Percentiles rank a stretch among this genome's conserved stretches.
Evolutionary conservation across 2,888 invertebrate genomes (phyloP).

Genomic region (Thalpophila matura): DNA sequence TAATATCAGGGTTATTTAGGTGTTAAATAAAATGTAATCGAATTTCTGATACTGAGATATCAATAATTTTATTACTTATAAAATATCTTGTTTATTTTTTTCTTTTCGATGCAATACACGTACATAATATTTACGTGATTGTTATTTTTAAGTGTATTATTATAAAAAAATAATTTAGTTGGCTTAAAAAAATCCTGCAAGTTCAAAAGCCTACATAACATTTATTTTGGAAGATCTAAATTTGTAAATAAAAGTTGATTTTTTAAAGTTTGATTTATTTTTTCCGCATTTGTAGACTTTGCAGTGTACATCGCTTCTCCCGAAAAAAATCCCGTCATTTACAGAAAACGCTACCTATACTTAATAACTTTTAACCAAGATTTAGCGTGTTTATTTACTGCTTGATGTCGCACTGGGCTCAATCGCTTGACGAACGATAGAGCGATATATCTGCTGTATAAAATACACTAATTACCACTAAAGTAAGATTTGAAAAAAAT

Average conservation of each 20-base stretch:
- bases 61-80: neutral
- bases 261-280: neutral
- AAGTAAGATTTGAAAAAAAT: too few relatives aligned
- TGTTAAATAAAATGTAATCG: neutral
- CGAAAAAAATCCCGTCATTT: too few relatives aligned
- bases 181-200: neutral
- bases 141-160: neutral
- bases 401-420: too few relatives aligned
- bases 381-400: too few relatives aligned
- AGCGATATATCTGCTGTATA: too few relatives aligned
- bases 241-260: constrained; percentile 52
- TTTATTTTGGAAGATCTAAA: constrained; percentile 9
- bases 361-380: too few relatives aligned
- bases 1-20: neutral
- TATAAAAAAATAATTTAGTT: neutral
- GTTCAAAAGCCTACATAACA: neutral
- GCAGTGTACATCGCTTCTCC: too few relatives aligned
- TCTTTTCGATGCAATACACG: neutral
- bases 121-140: neutral
- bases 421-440: too few relatives aligned
- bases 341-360: too few relatives aligned
- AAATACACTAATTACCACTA: too few relatives aligned
- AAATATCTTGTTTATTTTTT: neutral
- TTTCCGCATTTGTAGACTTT: too few relatives aligned
- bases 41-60: constrained; percentile 6